phyloP scores from a whole-genome alignment of 2,797 vertebrate genomes.

The Microctenopoma lineatum region DNA sequence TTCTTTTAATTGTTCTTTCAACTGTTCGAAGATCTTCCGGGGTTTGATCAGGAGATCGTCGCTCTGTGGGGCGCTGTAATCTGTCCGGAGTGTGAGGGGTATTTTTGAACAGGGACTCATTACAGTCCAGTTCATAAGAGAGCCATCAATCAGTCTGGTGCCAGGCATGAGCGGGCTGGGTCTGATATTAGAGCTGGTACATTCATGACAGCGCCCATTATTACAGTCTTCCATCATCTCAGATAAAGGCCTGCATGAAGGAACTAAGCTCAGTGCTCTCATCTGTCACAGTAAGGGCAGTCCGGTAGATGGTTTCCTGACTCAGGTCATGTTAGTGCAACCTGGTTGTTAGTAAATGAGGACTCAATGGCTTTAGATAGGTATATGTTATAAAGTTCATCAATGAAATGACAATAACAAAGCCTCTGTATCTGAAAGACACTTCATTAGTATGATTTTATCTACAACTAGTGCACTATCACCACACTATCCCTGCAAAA shows the following conservation, averaged over 20 bases:
- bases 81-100: conserved; percentile 14
- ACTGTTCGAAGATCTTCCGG: neutral
- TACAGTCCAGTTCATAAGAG: conserved; percentile 54
- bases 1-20: conserved; percentile 4
- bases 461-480: conserved; percentile 2
- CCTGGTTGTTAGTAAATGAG: neutral
- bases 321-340: neutral
- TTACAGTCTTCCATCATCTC: conserved; percentile 67
- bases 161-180: conserved; percentile 40
- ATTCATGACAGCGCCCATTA: conserved; percentile 63
- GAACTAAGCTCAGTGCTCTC: conserved; percentile 25
- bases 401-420: neutral
- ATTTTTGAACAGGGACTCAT: conserved; percentile 58
- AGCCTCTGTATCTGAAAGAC: neutral
- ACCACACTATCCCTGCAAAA: neutral
- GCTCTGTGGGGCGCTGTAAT: neutral
- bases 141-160: conserved; percentile 63
- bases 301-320: conserved; percentile 9
- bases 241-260: conserved; percentile 39
- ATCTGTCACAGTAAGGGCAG: conserved; percentile 19
- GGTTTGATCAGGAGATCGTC: conserved; percentile 28
- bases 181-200: conserved; percentile 61
- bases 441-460: neutral
- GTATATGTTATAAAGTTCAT: too few species aligned
- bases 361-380: neutral